A percentile compares a stretch with the other conserved stretches of the same genome.
phyloP scores from a whole-genome alignment of 2,797 vertebrate genomes.

The Acipenser ruthenus region DNA sequence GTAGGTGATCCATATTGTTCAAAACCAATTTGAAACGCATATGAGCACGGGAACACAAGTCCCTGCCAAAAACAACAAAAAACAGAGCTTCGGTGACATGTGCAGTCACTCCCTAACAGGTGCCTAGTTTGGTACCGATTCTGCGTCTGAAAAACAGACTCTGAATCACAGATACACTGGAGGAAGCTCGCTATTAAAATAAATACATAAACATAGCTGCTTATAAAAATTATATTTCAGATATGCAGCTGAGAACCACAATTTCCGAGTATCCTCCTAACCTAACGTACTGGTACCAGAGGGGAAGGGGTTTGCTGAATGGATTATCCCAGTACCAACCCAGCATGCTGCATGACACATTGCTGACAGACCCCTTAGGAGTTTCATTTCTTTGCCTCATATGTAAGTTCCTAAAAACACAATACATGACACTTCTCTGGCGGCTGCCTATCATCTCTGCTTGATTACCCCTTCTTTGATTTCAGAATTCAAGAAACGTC shows the following conservation, averaged over 20 bases:
- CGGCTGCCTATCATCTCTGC: constrained; percentile 37
- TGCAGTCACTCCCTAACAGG: not conserved
- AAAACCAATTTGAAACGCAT: not conserved
- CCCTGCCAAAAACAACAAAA: not conserved
- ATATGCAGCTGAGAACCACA: too few relatives aligned
- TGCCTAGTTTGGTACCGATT: not conserved
- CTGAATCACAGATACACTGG: too few relatives aligned
- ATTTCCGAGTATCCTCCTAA: too few relatives aligned
- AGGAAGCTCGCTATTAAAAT: too few relatives aligned
- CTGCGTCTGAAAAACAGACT: too few relatives aligned
- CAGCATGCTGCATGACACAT: constrained; percentile 10
- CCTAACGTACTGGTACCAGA: too few relatives aligned
- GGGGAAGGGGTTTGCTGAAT: too few relatives aligned
- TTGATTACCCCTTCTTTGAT: constrained; percentile 34
- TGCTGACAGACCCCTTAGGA: constrained; percentile 25
- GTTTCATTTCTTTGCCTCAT: constrained; percentile 26
- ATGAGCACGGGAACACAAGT: not conserved
- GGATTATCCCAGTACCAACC: too few relatives aligned
- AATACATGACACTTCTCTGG: constrained; percentile 32
- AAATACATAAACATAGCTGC: too few relatives aligned
- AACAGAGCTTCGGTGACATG: not conserved
- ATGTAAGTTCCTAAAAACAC: constrained; percentile 39
- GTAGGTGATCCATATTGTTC: too few relatives aligned
- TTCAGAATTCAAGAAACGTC: constrained; percentile 34
- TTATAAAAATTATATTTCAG: too few relatives aligned